Evolutionary conservation across 2,797 vertebrate species (phyloP).

Genomic region (Carapus acus): DNA sequence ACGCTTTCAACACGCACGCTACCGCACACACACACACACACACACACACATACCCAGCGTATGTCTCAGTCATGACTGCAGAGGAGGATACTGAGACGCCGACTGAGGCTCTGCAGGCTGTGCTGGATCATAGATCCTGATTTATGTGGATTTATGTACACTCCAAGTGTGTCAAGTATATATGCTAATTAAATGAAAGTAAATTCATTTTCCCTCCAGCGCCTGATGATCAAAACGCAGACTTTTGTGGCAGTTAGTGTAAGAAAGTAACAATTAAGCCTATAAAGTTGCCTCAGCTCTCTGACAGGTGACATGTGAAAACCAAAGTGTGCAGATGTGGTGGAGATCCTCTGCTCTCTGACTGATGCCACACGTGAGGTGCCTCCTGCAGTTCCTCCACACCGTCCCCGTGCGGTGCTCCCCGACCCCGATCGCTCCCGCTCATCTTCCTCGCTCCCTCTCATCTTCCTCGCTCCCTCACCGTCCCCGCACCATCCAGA

Average conservation of each 20-base stretch:
- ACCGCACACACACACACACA: too few relatives aligned
- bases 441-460: not conserved
- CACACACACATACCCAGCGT: too few relatives aligned
- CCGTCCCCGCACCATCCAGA: not conserved
- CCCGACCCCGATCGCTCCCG: not conserved
- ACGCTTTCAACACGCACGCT: too few relatives aligned
- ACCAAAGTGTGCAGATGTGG: not conserved
- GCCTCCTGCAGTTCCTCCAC: slow-evolving; percentile 5
- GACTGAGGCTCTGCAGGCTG: too few relatives aligned
- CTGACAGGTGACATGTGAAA: not conserved
- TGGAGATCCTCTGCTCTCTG: not conserved
- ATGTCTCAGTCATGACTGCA: too few relatives aligned
- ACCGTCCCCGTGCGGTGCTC: not conserved
- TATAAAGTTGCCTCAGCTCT: not conserved
- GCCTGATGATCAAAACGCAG: too few relatives aligned
- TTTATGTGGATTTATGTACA: too few relatives aligned
- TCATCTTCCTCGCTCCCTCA: not conserved
- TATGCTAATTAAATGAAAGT: too few relatives aligned
- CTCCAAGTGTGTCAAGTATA: too few relatives aligned
- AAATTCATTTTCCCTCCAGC: too few relatives aligned
- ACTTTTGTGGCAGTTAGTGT: not conserved
- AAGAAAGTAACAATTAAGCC: not conserved
- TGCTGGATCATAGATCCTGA: too few relatives aligned
- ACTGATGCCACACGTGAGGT: slow-evolving; percentile 12
- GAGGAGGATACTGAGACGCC: too few relatives aligned